phyloP scores from a whole-genome alignment of 2,113 vertebrate species.

The Rousettus leschenaultii region DNA sequence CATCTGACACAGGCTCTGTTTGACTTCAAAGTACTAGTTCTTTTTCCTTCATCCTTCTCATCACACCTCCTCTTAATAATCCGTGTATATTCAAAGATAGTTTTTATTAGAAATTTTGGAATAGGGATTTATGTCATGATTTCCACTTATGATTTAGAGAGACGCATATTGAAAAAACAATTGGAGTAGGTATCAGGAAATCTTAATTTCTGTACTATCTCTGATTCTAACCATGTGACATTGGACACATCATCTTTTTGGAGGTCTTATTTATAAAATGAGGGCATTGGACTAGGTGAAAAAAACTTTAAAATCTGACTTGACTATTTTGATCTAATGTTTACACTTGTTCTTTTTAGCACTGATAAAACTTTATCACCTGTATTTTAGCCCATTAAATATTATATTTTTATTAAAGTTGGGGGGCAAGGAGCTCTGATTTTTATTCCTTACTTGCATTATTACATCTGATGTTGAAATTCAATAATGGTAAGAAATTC shows the following conservation, averaged over 20 bases:
- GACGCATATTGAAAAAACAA: constrained; percentile 2
- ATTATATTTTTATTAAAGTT: not conserved
- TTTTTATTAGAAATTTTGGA: constrained; percentile 41
- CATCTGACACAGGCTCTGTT: not conserved
- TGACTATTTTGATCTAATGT: constrained; percentile 16
- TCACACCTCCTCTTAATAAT: not conserved
- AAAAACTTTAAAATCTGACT: constrained; percentile 37
- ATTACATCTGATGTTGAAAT: constrained; percentile 36
- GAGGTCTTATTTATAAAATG: constrained; percentile 22
- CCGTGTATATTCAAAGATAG: not conserved
- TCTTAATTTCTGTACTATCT: not conserved
- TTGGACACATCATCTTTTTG: not conserved
- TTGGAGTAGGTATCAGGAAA: not conserved
- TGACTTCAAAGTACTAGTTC: not conserved
- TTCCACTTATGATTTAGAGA: constrained; percentile 12
- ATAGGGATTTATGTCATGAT: not conserved
- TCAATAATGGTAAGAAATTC: constrained; percentile 9
- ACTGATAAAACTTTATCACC: not conserved
- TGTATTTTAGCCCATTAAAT: constrained; percentile 37
- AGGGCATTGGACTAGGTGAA: not conserved
- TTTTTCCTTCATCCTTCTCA: not conserved
- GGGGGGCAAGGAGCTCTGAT: not conserved
- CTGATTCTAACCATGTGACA: not conserved
- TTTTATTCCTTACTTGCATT: constrained; percentile 38
- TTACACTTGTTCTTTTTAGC: constrained; percentile 25